Percentiles rank a stretch among this genome's conserved stretches.
phyloP scores from a whole-genome alignment of 2,888 invertebrate species.

The Stomorhina lunata region DNA sequence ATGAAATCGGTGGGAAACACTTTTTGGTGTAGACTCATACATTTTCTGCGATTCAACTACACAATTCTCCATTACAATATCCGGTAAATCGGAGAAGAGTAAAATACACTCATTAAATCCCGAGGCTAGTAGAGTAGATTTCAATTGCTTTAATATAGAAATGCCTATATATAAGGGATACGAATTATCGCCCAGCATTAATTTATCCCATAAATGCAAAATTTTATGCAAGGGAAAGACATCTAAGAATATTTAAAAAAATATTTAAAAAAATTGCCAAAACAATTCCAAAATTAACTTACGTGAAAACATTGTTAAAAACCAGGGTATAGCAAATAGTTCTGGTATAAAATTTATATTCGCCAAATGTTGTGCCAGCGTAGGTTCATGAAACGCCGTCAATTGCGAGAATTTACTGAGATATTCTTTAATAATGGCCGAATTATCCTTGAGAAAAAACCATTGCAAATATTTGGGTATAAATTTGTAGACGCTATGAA shows the following conservation, averaged over 20 bases:
- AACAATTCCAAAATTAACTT: conserved; percentile 79
- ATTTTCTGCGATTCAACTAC: conserved; percentile 93
- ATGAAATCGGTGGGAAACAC: conserved; percentile 92
- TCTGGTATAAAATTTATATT: conserved; percentile 98
- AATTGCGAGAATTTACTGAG: conserved; percentile 97
- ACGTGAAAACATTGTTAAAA: conserved; percentile 99
- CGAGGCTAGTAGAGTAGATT: conserved; percentile 90
- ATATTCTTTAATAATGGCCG: conserved; percentile 97
- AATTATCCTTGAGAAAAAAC: conserved; percentile 98
- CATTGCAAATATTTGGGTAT: conserved; percentile 97
- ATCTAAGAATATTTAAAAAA: conserved; percentile 82
- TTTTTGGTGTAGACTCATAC: conserved; percentile 89
- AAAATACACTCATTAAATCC: conserved; percentile 99
- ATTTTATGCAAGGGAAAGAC: conserved; percentile 99
- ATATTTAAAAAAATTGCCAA: not conserved
- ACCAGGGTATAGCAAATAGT: conserved; percentile 99
- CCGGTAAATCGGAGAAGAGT: conserved; percentile 98
- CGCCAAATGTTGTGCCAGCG: conserved; percentile 93
- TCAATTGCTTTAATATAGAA: conserved; percentile 92
- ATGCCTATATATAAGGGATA: conserved; percentile 97
- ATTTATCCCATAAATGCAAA: conserved; percentile 97
- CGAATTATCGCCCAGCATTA: conserved; percentile 94
- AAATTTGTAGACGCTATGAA: conserved; percentile 95
- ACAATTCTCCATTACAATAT: conserved; percentile 96
- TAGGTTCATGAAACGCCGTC: conserved; percentile 96